These are phyloP conservation scores for Rhabditoides inermis DNA, from an alignment of 2,888 invertebrate genomes.

Conservation along the genomic window DNA sequence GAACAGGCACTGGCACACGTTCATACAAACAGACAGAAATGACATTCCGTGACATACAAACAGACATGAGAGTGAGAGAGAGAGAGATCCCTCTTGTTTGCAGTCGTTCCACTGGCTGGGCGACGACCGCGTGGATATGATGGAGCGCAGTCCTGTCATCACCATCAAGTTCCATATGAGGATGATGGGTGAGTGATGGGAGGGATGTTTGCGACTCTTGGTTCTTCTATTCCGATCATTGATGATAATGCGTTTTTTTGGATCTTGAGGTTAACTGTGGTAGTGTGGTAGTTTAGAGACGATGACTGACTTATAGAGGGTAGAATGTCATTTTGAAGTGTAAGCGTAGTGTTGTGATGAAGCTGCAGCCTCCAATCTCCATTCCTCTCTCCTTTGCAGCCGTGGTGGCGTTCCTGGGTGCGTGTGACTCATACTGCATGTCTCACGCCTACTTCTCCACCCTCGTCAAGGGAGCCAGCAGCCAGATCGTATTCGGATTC, in stretches of 20 bases:
- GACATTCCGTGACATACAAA: not conserved
- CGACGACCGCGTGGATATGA: slow-evolving; percentile 97
- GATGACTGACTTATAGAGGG: too few relatives aligned
- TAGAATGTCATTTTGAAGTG: too few relatives aligned
- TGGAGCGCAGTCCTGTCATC: slow-evolving; percentile 96
- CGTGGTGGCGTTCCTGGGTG: slow-evolving; percentile 71
- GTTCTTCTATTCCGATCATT: not conserved
- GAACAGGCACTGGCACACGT: too few relatives aligned
- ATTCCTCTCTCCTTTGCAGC: slow-evolving; percentile 55
- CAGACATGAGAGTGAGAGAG: too few relatives aligned
- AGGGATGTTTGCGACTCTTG: not conserved
- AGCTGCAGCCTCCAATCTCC: too few relatives aligned
- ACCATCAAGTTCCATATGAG: slow-evolving; percentile 87
- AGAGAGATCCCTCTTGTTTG: slow-evolving; percentile 58
- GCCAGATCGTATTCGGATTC: slow-evolving; percentile 96
- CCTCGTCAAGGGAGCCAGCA: slow-evolving; percentile 82
- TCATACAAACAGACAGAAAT: too few relatives aligned
- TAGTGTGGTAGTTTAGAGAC: too few relatives aligned
- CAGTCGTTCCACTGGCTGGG: slow-evolving; percentile 96
- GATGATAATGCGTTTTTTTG: too few relatives aligned
- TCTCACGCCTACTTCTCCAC: slow-evolving; percentile 88
- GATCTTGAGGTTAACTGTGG: not conserved
- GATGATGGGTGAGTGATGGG: slow-evolving; percentile 64
- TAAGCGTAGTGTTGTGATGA: too few relatives aligned
- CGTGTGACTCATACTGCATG: slow-evolving; percentile 79